Evolutionary conservation across 1,140 invertebrate genomes (phyloP), one percentile per base, ranked within the genome.

Genomic region (Ceratina australensis): DNA sequence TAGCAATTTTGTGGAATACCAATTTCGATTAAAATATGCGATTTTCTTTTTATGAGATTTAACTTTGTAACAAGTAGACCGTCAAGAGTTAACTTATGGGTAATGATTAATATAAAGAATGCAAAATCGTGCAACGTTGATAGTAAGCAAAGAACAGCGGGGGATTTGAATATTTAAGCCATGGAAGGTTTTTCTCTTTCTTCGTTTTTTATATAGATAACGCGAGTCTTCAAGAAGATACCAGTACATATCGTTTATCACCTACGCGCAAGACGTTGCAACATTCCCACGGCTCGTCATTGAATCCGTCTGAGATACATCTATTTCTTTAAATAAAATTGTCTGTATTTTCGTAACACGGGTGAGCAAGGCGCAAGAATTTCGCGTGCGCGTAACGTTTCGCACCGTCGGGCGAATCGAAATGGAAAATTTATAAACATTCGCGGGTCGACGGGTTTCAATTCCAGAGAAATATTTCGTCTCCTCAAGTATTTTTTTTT

Each of bases 401-500:
- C 49, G 20, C 28, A 13, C 15, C 26, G n/a, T n/a, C 28, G 33
- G 22, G n/a, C n/a, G n/a, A n/a, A 4, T 61, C 15, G 22, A 24
- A 8, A 68, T 75, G 54, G 64, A 67, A 68, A 67, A 75, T 75
- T 75, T 75, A 75, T 59, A 50, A 74, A 67, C 47, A 22, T 22
- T 52, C 47, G 59, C 0, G 59, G 18, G 33, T n/a, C 59, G 47
- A 22, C 28, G 72, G 42, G 47, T 22, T 63, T 64, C 33, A 0
- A 15, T 59, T 13, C 22, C 16, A 12, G 10, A 5, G 18, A 16
- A 56, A 66, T 18, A 54, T 54, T 18, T 54, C 52, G 52, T 42
- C 33, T 42, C 5, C 33, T 42, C 33, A 42, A 42, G 33, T 47
- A 47, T 66, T 26, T 56, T 63, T 66, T 42, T 42, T 8, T 61